Evolutionary conservation across 1,140 invertebrate species (phyloP).

Genomic region (Nomia melanderi): DNA sequence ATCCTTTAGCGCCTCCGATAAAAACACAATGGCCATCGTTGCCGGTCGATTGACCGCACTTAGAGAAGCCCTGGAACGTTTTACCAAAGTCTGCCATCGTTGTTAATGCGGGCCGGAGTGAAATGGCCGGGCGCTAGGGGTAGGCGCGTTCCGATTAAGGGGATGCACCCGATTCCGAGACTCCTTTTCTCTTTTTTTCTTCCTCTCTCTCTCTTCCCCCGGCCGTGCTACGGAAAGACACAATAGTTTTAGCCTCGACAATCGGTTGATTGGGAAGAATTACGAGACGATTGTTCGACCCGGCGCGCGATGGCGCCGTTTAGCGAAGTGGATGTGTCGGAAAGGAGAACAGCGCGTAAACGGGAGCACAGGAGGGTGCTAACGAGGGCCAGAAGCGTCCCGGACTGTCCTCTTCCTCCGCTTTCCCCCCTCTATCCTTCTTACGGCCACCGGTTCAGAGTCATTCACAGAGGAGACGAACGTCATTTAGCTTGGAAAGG

Average conservation of each 20-base stretch:
- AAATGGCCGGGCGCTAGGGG: slow-evolving; percentile 1
- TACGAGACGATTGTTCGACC: slow-evolving; percentile 75
- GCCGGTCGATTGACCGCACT: slow-evolving; percentile 75
- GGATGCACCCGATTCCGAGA: slow-evolving; percentile 46
- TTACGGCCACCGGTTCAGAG: slow-evolving; percentile 67
- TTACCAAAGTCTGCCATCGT: slow-evolving; percentile 44
- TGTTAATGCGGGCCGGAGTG: slow-evolving; percentile 34
- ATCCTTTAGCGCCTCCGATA: slow-evolving; percentile 70
- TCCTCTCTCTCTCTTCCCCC: background rate
- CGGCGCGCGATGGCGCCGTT: slow-evolving; percentile 38
- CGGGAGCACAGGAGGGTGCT: slow-evolving; percentile 58
- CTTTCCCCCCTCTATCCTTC: background rate
- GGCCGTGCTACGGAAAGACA: slow-evolving; percentile 53
- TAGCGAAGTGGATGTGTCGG: slow-evolving; percentile 64
- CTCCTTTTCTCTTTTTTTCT: background rate
- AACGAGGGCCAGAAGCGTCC: slow-evolving; percentile 73
- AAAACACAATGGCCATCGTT: slow-evolving; percentile 74
- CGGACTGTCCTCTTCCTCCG: slow-evolving; percentile 30
- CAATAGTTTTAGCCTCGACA: slow-evolving; percentile 76
- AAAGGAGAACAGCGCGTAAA: slow-evolving; percentile 58
- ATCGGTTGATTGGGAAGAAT: slow-evolving; percentile 79
- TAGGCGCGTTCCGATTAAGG: slow-evolving; percentile 42
- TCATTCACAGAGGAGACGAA: slow-evolving; percentile 71
- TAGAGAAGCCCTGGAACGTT: slow-evolving; percentile 52
- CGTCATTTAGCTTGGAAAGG: slow-evolving; percentile 66